Evolutionary conservation across 2,797 vertebrate genomes (phyloP), one percentile per base, ranked within the genome.

Genomic region (Dromococcyx pavoninus): DNA sequence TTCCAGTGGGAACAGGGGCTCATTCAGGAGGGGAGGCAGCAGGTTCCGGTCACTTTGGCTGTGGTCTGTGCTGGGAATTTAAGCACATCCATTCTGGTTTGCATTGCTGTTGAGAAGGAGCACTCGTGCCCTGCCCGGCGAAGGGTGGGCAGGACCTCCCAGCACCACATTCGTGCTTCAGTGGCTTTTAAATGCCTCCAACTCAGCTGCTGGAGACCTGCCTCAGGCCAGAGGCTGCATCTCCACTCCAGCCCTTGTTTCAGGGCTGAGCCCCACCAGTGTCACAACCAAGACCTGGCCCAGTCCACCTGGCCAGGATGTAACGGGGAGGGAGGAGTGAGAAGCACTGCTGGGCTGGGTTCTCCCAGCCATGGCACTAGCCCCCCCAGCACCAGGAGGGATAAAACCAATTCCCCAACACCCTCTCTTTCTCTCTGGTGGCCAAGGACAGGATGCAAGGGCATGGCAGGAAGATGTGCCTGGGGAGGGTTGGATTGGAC

Each of bases 31-130:
- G 46, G 57, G 57, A 71, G 57, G 30, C 7, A 27, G 19, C 17
- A 57, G 50, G 32, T 69, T 72, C 91, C 86, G 61, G 73, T 22
- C 80, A 77, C 70, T 72, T 41, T 91, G 95, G 84, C 94, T 33
- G 12, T 0, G 33, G 8, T 46, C 83, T 67, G 28, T 1, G 48
- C 0, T 0, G 4, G 33, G 33, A 39, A 22, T 81, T 88, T n/a
- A 3, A 88, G 65, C 44, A 35, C 32, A 57, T 22, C 71, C 58
- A 3, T 81, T 74, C 73, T 90, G 5, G 35, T 88, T 23, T 5
- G 32, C 2, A 0, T 19, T 33, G 12, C 48, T 70, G 46, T 32
- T 27, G 64, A 2, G 17, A 9, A 16, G 43, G 57, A 80, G 50
- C 80, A 25, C 61, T 10, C 24, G 2, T 70, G 69, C 43, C 72